Base-by-base conservation (phyloP, 2,113 vertebrate genomes). In the Poeciliopsis prolifica region DNA sequence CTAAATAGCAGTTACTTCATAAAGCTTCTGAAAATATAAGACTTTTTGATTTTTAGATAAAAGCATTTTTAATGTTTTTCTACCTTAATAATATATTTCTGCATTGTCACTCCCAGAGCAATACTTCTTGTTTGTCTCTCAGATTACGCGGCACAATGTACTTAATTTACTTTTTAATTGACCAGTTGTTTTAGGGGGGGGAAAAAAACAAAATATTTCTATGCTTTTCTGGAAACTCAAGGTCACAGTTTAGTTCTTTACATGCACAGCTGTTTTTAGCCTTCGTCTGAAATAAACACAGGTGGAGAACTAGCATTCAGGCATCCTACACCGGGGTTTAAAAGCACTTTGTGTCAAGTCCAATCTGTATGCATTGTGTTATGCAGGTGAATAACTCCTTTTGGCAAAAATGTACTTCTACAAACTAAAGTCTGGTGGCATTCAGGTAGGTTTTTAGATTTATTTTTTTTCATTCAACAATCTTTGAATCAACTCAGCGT, bases 1-100 rank as follows among this genome's bases (percentile, higher is more conserved):
- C 73, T 74, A 37, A 14, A 4, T 4, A 65, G 31, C 72, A 65
- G 31, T 35, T 30, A 44, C 72, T 66, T 60, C 40, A 31, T 14
- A 66, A 48, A 74, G 65, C 72, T 30, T 60, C 22, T 24, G 22
- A 10, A 8, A 7, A 24, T 58, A 58, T 58, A 24, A 2, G 4
- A 7, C 24, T n/a, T 24, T 58, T 24, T 58, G 51, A 11, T 58
- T 28, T 58, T 58, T 7, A 58, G 17, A 58, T n/a, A 2, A 30
- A 61, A 30, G 29, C 61, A 62, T 15, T 62, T 62, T 31, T 62
- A 62, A 28, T 30, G 13, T n/a, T 58, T n/a, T 54, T 58, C 7
- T 24, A 58, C 22, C 24, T 58, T 58, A 58, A 11, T 58, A 7
- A 24, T 58, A 3, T 24, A n/a, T 48, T 48, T 48, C 51, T 24